Base-by-base conservation (phyloP, 1,140 invertebrate species). In the Macrotrachela quadricornifera region DNA sequence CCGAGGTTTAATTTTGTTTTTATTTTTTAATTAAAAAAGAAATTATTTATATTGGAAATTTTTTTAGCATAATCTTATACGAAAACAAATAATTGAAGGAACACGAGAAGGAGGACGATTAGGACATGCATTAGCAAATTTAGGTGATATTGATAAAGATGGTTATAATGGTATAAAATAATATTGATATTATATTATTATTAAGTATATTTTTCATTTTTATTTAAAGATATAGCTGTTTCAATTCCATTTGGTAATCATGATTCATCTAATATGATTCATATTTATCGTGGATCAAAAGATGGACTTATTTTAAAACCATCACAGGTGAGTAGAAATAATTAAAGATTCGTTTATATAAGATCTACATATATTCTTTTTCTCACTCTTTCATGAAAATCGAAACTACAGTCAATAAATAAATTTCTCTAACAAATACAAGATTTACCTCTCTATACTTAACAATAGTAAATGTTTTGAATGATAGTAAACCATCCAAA, bases 71-170 rank as follows among this genome's bases (percentile, higher is more conserved):
- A 30, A 30, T 4, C 21, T 30, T 30, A 8, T 30, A 30, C 21
- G 21, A 30, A 30, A 30, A 30, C 21, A 30, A 30, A 51, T 21
- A 36, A 17, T 50, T n/a, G 30, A 50, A 39, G 54, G 44, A n/a
- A 43, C 58, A 82, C 88, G 60, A 51, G 81, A 81, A 21, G 80
- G 79, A 64, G 80, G 82, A 41, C 76, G 88, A 62, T 95, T 96
- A 66, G 91, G 91, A 14, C 71, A 86, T 46, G 77, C 87, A 4
- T 57, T 96, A 3, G 77, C 83, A 14, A 78, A 77, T 2, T 69
- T 91, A 15, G 85, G 85, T n/a, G 91, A 96, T 64, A 79, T 95
- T 46, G 90, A 97, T 69, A 78, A 79, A 51, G 90, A 97, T 69
- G 85, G 85, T 13, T 75, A 62, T 59, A 61, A 71, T 59, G 74